Evolutionary conservation across 2,888 invertebrate genomes (phyloP).

Genomic region (Drosophila ustulata): DNA sequence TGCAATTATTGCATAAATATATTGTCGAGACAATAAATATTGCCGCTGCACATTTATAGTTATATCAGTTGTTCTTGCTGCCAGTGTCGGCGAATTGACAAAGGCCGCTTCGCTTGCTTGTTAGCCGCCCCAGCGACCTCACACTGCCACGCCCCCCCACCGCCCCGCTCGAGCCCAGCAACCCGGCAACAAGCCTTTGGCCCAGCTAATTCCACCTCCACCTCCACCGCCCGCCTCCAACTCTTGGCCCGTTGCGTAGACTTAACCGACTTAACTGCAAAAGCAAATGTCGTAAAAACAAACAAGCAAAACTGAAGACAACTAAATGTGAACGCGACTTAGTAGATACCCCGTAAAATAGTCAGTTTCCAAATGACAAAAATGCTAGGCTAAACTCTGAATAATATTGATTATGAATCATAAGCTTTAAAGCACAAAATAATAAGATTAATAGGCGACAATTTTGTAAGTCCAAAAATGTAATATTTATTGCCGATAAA

Average conservation of each 20-base stretch:
- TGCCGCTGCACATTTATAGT: conserved; percentile 45
- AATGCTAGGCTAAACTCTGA: too few species aligned
- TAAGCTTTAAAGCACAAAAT: too few species aligned
- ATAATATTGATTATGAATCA: too few species aligned
- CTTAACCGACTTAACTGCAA: conserved; percentile 45
- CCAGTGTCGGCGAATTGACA: conserved; percentile 69
- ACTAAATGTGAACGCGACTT: neutral
- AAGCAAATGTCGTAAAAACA: conserved; percentile 36
- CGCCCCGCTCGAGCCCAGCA: conserved; percentile 4
- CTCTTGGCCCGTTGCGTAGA: conserved; percentile 5
- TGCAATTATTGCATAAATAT: conserved; percentile 79
- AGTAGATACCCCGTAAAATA: conserved; percentile 4
- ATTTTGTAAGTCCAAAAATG: too few species aligned
- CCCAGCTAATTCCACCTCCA: neutral
- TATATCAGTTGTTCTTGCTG: conserved; percentile 17
- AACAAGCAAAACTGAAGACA: conserved; percentile 9
- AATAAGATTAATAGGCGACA: too few species aligned
- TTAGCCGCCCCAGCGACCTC: conserved; percentile 51
- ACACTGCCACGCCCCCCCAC: conserved; percentile 36
- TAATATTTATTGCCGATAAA: too few species aligned
- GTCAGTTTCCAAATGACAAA: too few species aligned
- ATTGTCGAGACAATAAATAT: conserved; percentile 75
- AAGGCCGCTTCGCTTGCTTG: conserved; percentile 41
- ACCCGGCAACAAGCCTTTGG: conserved; percentile 10
- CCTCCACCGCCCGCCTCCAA: neutral